These are phyloP conservation scores for Corapipo altera DNA, from an alignment of 2,113 vertebrate species.

Conservation along the genomic window DNA sequence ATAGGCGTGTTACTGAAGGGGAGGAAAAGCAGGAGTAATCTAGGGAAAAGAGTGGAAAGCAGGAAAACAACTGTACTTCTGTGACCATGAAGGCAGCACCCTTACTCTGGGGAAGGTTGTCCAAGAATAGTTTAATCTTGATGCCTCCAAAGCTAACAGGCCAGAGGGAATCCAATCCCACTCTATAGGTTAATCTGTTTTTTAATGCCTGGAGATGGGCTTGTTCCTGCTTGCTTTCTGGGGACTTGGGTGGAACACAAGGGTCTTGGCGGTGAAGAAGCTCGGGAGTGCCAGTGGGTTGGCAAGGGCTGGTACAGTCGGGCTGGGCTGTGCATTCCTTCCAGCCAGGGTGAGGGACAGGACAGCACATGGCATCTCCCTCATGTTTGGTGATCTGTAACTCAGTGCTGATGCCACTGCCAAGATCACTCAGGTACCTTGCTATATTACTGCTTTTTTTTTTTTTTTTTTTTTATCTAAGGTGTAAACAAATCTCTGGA, in stretches of 20 bases:
- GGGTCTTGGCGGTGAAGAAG: fast-evolving
- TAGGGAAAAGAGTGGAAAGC: not conserved
- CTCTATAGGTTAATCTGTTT: not conserved
- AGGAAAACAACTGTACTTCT: not conserved
- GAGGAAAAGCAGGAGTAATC: not conserved
- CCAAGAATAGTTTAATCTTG: not conserved
- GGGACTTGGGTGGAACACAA: fast-evolving
- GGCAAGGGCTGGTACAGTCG: not conserved
- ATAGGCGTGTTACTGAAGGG: not conserved
- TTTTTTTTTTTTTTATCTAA: not conserved
- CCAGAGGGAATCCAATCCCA: not conserved
- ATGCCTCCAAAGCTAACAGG: not conserved
- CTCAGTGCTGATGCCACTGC: fast-evolving
- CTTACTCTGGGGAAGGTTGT: not conserved
- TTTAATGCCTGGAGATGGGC: not conserved
- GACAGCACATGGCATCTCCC: not conserved
- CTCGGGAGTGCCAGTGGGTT: not conserved
- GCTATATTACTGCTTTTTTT: not conserved
- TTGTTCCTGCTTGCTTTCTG: not conserved
- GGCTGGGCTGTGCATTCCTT: not conserved
- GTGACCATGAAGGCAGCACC: not conserved
- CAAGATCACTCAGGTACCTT: fast-evolving
- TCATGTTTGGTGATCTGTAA: not conserved
- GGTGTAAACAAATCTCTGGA: not conserved
- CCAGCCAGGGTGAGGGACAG: not conserved